phyloP scores from a whole-genome alignment of 2,113 vertebrate genomes.

The Nerophis lumbriciformis region DNA sequence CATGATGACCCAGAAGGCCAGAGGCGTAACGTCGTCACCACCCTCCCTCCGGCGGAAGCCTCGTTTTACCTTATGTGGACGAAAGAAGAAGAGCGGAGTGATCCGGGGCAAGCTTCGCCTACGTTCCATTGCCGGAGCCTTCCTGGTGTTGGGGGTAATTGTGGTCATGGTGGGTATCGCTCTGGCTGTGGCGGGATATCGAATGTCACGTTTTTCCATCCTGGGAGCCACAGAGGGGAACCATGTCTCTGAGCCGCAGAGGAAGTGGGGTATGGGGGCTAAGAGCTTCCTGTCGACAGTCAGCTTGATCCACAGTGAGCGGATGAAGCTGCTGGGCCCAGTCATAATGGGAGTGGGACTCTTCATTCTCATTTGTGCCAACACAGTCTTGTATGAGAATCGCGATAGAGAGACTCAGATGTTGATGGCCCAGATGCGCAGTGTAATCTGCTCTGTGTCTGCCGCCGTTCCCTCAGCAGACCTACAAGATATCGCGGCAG shows the following conservation, averaged over 20 bases:
- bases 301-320: slow-evolving; percentile 74
- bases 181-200: slow-evolving; percentile 85
- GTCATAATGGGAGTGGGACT: slow-evolving; percentile 96
- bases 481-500: slow-evolving; percentile 40
- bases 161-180: slow-evolving; percentile 87
- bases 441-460: slow-evolving; percentile 76
- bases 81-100: slow-evolving; percentile 53
- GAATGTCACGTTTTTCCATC: slow-evolving; percentile 33
- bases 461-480: slow-evolving; percentile 62
- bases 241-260: neutral
- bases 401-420: slow-evolving; percentile 87
- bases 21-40: slow-evolving; percentile 9
- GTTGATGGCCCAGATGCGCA: slow-evolving; percentile 84
- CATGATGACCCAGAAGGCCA: slow-evolving; percentile 59
- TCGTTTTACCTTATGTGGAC: slow-evolving; percentile 53
- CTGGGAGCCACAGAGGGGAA: slow-evolving; percentile 29
- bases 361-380: slow-evolving; percentile 97
- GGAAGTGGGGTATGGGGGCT: slow-evolving; percentile 60
- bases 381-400: slow-evolving; percentile 96
- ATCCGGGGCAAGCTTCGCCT: slow-evolving; percentile 85
- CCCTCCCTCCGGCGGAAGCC: slow-evolving; percentile 40
- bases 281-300: slow-evolving; percentile 56
- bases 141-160: slow-evolving; percentile 81
- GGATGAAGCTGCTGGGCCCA: slow-evolving; percentile 87
- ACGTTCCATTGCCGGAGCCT: slow-evolving; percentile 84